A percentile compares a stretch with the other conserved stretches of the same genome.
phyloP scores from a whole-genome alignment of 1,140 invertebrate species.

The Heliconius congener region DNA sequence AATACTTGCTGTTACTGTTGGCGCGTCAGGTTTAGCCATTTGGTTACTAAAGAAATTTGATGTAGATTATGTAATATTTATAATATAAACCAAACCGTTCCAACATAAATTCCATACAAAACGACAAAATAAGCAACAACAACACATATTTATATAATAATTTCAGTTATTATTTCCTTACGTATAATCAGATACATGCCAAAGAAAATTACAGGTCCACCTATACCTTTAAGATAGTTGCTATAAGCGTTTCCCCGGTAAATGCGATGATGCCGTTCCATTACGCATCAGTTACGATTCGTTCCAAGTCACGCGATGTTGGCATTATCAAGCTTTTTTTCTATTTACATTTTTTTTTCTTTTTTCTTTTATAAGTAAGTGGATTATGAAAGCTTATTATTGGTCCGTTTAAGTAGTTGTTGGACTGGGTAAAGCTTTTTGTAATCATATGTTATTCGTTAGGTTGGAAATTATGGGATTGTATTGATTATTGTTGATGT shows the following conservation, averaged over 20 bases:
- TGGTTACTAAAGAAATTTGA: too few species aligned
- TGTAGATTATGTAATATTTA: too few species aligned
- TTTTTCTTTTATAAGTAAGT: background rate
- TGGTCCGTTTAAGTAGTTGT: background rate
- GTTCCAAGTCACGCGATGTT: slow-evolving; percentile 68
- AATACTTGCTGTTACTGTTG: too few species aligned
- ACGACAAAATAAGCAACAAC: slow-evolving; percentile 1
- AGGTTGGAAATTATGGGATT: background rate
- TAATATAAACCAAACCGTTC: too few species aligned
- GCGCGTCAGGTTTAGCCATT: too few species aligned
- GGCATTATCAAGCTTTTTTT: slow-evolving; percentile 64
- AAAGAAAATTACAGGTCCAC: slow-evolving; percentile 48
- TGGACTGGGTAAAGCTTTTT: background rate
- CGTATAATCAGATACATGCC: slow-evolving; percentile 61
- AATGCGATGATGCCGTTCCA: slow-evolving; percentile 73
- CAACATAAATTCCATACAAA: background rate
- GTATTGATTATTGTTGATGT: background rate
- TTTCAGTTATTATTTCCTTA: slow-evolving; percentile 44
- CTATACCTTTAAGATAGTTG: slow-evolving; percentile 34
- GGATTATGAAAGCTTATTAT: background rate
- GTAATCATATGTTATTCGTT: background rate
- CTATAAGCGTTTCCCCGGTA: slow-evolving; percentile 57
- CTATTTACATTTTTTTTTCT: slow-evolving; percentile 43
- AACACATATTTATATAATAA: slow-evolving; percentile 8
- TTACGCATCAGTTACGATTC: slow-evolving; percentile 74